phyloP scores from a whole-genome alignment of 2,888 invertebrate genomes.

The Melangyna quadrimaculata region DNA sequence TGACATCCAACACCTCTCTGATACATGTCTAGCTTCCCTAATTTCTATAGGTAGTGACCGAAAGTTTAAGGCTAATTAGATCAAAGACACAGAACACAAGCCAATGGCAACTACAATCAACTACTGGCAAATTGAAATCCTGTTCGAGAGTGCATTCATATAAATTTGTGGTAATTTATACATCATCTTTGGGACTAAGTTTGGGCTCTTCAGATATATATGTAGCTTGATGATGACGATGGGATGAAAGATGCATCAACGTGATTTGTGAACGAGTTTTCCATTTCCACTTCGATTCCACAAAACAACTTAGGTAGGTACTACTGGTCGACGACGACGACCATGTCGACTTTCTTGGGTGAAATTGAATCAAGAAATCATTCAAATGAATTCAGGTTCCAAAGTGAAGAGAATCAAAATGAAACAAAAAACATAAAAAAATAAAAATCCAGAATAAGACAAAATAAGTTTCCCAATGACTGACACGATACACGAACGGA shows the following conservation, averaged over 20 bases:
- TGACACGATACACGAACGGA: conserved; percentile 60
- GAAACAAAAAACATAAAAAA: neutral
- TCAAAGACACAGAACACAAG: conserved; percentile 35
- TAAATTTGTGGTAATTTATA: conserved; percentile 68
- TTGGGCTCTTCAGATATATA: neutral
- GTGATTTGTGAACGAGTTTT: conserved; percentile 65
- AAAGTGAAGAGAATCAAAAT: conserved; percentile 1
- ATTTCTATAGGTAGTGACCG: conserved; percentile 32
- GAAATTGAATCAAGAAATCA: conserved; percentile 71
- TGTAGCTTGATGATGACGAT: neutral
- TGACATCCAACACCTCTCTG: conserved; percentile 25
- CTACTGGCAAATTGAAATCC: conserved; percentile 30
- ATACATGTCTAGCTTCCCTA: neutral
- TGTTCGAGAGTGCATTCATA: conserved; percentile 57
- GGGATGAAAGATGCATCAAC: conserved; percentile 43
- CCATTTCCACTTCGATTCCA: conserved; percentile 4
- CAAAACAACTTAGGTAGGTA: neutral
- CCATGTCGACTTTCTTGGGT: conserved; percentile 53
- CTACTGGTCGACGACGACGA: conserved; percentile 8
- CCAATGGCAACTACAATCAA: neutral
- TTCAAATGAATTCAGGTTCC: conserved; percentile 68
- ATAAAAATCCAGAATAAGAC: conserved; percentile 59
- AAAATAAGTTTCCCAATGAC: conserved; percentile 65
- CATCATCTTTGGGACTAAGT: conserved; percentile 45
- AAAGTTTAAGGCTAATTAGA: conserved; percentile 59